Evolutionary conservation across 23 tunicate species (phyloP), one percentile per base, ranked within the genome.

Genomic region (Halocynthia roretzi): DNA sequence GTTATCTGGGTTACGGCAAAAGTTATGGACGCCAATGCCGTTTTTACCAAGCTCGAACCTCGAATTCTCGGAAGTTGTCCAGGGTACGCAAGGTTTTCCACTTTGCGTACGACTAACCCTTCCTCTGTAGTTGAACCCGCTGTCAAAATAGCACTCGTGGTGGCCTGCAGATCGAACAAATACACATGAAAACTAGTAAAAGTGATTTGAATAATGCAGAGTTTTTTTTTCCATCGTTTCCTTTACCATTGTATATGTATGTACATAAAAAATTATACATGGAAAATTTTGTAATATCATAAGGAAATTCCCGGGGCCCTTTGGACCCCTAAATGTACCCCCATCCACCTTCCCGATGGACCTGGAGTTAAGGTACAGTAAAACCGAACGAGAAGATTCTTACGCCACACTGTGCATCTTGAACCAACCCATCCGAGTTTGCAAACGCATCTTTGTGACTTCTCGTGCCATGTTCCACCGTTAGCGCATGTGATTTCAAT

Each of bases 141-240:
- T 53, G 82, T 77, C 77, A 52, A 83, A 83, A 9, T 76, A 83
- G 77, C 87, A 83, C n/a, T 58, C 49, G 61, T 83, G 87, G 61
- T 83, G 56, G 10, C 62, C 87, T 83, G 71, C 7, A 50, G 55
- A 52, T 63, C 5, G 2, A 21, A 18, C 15, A 58, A 1, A 58
- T 58, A 14, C n/a, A 58, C 4, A 0, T 58, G 15, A 15, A 58
- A 58, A 2, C 4, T 58, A 58, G 63, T 4, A 15, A 58, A 15
- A 14, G 17, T 4, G 17, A 58, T 14, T 58, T 58, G 15, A 58
- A 58, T 58, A 58, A 1, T 58, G 15, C 63, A 58, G 63, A 14
- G 15, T 2, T 58, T 14, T 58, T 15, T 14, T n/a, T 58, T 56
- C 12, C 15, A 58, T 58, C 17, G 63, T 58, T 58, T 58, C 17